Evolutionary conservation across 2,113 vertebrate genomes (phyloP).

Genomic region (Dascyllus trimaculatus): DNA sequence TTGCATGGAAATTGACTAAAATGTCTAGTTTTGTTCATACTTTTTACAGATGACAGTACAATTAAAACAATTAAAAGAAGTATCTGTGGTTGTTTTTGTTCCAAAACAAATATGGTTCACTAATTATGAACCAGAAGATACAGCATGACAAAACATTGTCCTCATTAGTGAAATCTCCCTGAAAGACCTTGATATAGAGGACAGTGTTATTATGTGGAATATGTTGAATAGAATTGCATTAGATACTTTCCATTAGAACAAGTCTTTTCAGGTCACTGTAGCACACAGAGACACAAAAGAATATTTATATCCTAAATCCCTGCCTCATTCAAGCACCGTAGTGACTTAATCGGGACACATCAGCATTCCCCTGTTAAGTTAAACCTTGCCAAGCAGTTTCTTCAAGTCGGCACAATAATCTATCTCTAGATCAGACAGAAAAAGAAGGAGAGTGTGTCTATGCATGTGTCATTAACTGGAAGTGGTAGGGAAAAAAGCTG

Average conservation of each 20-base stretch:
- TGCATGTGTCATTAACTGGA: background rate
- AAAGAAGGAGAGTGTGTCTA: background rate
- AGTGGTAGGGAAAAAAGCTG: background rate
- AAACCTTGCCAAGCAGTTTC: conserved; percentile 49
- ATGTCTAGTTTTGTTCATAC: too few relatives aligned
- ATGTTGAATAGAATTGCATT: conserved; percentile 21
- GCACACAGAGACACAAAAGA: conserved; percentile 4
- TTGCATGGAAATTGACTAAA: too few relatives aligned
- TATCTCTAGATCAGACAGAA: conserved; percentile 43
- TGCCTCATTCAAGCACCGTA: conserved; percentile 21
- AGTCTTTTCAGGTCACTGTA: conserved; percentile 10
- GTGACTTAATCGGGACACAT: conserved; percentile 75
- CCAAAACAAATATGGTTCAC: too few relatives aligned
- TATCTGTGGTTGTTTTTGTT: too few relatives aligned
- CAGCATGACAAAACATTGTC: too few relatives aligned
- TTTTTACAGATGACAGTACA: too few relatives aligned
- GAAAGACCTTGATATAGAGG: too few relatives aligned
- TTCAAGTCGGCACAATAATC: conserved; percentile 13
- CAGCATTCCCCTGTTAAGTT: conserved; percentile 36
- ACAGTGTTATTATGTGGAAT: background rate
- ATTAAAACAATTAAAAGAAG: too few relatives aligned
- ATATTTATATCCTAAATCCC: conserved; percentile 54
- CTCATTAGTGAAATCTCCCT: too few relatives aligned
- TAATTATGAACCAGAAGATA: too few relatives aligned
- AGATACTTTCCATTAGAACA: background rate